Evolutionary conservation across 2,888 invertebrate genomes (phyloP), one percentile per base, ranked within the genome.

Genomic region (Scaptodrosophila latifasciaeformis): DNA sequence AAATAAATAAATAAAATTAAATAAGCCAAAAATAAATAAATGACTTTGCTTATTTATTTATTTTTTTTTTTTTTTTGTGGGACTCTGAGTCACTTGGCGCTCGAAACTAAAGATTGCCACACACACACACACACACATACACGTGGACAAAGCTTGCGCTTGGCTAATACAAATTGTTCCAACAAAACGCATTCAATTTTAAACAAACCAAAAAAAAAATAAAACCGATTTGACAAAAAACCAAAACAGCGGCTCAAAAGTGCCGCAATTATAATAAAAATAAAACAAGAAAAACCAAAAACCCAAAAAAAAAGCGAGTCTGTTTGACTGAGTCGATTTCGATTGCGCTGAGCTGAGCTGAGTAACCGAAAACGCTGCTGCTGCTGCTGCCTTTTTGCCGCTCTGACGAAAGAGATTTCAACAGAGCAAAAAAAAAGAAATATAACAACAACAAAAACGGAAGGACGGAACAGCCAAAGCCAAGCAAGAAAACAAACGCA

Each of bases 381-480:
- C 34, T 34, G n/a, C n/a, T n/a, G n/a, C 24, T 40, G 51, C 40
- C 46, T 46, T 42, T 19, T 17, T 18, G 17, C 30, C 29, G 49
- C 42, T 42, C 67, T 71, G 71, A 75, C 79, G 61, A 71, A 75
- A 75, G 63, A 72, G 70, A 71, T 72, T 72, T 70, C 74, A 57
- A 76, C 66, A 74, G 40, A 47, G 47, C 18, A 27, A 21, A 9
- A 24, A 7, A 5, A 13, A 27, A 12, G 4, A n/a, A 40, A 13
- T 5, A 5, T 10, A 15, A 29, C 50, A 42, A 21, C 47, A 56
- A 47, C 45, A 37, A 59, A 70, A 77, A 62, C 78, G 78, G 71
- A 75, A 75, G 72, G 71, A 72, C 72, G 72, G 78, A 65, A 62
- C 55, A 63, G 52, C 52, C 43, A 53, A 49, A 48, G 47, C 49